These are phyloP conservation scores for Psilopogon haemacephalus DNA, from an alignment of 2,113 vertebrate genomes.

Conservation along the genomic window DNA sequence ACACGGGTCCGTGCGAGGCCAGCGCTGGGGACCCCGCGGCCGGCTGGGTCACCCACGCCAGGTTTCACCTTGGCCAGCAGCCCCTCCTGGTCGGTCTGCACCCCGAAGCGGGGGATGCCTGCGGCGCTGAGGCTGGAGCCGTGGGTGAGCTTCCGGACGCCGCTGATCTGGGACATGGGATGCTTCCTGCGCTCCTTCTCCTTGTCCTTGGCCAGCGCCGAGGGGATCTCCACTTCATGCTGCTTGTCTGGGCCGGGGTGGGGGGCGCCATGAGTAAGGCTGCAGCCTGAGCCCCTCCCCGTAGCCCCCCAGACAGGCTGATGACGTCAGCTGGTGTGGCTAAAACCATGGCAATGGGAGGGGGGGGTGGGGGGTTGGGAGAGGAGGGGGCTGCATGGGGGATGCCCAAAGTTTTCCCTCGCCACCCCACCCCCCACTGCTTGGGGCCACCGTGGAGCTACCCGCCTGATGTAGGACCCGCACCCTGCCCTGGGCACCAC, in stretches of 20 bases:
- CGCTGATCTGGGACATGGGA: slow-evolving; percentile 89
- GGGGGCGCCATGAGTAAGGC: accelerated
- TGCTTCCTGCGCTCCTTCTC: slow-evolving; percentile 77
- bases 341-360: slow-evolving; percentile 61
- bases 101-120: slow-evolving; percentile 86
- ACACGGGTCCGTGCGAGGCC: background rate
- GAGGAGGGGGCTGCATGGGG: slow-evolving; percentile 57
- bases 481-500: background rate
- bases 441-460: accelerated
- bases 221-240: slow-evolving; percentile 90
- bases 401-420: slow-evolving; percentile 8
- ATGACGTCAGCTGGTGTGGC: slow-evolving; percentile 58
- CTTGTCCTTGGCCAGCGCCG: slow-evolving; percentile 78
- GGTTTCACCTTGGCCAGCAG: slow-evolving; percentile 83
- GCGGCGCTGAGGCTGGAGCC: slow-evolving; percentile 73
- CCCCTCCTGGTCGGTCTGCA: slow-evolving; percentile 82
- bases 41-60: accelerated
- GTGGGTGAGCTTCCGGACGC: slow-evolving; percentile 80
- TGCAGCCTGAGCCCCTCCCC: accelerated
- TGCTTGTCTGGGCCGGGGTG: slow-evolving; percentile 80
- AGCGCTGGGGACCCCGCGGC: accelerated
- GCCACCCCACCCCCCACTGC: background rate
- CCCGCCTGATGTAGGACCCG: accelerated
- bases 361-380: background rate
- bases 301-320: background rate